Evolutionary conservation across 2,888 invertebrate species (phyloP).

Genomic region (Saturnia japonica): DNA sequence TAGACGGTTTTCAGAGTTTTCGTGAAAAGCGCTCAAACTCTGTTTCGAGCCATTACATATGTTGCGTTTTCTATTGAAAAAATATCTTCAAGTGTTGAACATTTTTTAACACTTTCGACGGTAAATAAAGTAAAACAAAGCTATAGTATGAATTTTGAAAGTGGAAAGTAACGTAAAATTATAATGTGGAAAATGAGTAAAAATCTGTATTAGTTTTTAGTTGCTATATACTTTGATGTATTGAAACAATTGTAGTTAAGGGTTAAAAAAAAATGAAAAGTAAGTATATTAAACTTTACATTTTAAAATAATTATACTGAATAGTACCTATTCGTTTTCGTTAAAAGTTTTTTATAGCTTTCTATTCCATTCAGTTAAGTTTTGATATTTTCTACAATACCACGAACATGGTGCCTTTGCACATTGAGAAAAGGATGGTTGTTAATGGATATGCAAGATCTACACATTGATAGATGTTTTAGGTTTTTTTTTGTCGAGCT

Average conservation of each 20-base stretch:
- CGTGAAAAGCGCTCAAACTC: constrained; percentile 38
- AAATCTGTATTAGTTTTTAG: not conserved
- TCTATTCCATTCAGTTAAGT: not conserved
- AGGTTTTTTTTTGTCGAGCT: too few relatives aligned
- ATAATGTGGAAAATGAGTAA: not conserved
- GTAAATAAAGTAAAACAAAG: not conserved
- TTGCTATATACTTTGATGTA: not conserved
- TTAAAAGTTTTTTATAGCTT: not conserved
- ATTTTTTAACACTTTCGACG: not conserved
- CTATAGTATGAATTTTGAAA: not conserved
- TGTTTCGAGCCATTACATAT: not conserved
- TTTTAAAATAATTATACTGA: not conserved
- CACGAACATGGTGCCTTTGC: not conserved
- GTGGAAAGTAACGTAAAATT: not conserved
- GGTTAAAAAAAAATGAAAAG: not conserved
- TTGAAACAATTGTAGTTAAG: not conserved
- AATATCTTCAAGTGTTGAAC: not conserved
- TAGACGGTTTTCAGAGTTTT: constrained; percentile 46
- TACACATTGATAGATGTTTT: too few relatives aligned
- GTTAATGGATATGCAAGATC: too few relatives aligned
- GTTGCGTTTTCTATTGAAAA: not conserved
- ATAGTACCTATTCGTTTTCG: not conserved
- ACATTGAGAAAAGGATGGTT: too few relatives aligned
- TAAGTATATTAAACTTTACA: not conserved
- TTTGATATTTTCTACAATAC: not conserved